phyloP scores from a whole-genome alignment of 2,888 invertebrate genomes.

The Phyllotreta cruciferae region DNA sequence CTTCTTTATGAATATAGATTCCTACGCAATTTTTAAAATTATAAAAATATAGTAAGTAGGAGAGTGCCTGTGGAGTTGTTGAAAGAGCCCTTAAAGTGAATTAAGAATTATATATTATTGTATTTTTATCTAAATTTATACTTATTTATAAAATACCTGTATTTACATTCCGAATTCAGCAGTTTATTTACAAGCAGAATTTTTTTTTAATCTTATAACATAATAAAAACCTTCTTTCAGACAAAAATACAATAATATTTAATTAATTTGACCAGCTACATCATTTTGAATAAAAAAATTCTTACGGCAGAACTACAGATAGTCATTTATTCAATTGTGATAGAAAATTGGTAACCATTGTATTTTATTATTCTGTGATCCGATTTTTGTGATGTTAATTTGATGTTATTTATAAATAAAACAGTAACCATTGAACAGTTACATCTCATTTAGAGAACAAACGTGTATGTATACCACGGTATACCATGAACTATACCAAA shows the following conservation, averaged over 20 bases:
- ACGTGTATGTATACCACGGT: conserved; percentile 5
- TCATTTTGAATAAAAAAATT: conserved; percentile 8
- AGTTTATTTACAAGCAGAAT: too few species aligned
- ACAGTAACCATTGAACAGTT: conserved; percentile 5
- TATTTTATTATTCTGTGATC: conserved; percentile 23
- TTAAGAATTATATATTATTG: too few species aligned
- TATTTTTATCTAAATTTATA: too few species aligned
- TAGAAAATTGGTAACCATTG: conserved; percentile 22
- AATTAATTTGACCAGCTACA: neutral
- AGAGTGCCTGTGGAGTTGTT: too few species aligned
- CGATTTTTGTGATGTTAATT: conserved; percentile 23
- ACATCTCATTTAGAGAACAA: conserved; percentile 9
- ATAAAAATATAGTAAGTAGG: too few species aligned
- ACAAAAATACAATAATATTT: conserved; percentile 17
- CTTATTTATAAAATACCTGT: too few species aligned
- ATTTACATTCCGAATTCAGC: too few species aligned
- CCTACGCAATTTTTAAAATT: too few species aligned
- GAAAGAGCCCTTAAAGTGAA: too few species aligned
- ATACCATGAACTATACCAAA: conserved; percentile 15
- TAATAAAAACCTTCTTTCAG: neutral
- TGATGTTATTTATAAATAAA: conserved; percentile 9
- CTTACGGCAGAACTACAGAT: conserved; percentile 19
- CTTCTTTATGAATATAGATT: too few species aligned
- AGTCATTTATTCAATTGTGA: conserved; percentile 26
- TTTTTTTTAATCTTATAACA: too few species aligned